A percentile compares a stretch with the other conserved stretches of the same genome.
These are phyloP conservation scores for Malurus alboscapulatus DNA, from an alignment of 2,113 vertebrate genomes.

Conservation along the genomic window DNA sequence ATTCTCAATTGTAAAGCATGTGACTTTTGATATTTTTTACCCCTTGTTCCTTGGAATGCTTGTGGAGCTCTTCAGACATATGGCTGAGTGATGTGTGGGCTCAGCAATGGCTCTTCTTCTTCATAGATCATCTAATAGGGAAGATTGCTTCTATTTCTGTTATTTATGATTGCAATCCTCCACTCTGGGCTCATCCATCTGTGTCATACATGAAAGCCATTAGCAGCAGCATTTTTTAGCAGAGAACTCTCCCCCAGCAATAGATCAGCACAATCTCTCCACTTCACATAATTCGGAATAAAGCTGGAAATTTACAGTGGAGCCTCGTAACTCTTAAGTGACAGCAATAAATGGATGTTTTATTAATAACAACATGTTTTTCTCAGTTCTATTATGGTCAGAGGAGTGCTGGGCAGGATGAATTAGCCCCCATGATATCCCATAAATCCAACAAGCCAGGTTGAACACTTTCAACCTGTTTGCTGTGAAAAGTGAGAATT, in stretches of 20 bases:
- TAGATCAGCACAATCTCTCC: neutral
- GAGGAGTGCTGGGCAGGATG: neutral
- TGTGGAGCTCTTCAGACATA: neutral
- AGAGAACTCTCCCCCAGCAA: neutral
- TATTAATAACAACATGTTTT: neutral
- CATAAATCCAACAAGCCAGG: neutral
- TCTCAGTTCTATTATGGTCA: neutral
- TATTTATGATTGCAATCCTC: neutral
- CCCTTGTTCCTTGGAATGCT: neutral
- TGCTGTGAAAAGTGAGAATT: neutral
- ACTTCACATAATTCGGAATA: neutral
- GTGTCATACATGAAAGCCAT: neutral
- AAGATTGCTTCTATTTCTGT: neutral
- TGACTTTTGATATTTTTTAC: neutral
- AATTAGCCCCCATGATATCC: neutral
- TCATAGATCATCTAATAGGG: neutral
- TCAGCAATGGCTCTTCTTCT: neutral
- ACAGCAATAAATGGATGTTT: neutral
- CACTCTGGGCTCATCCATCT: neutral
- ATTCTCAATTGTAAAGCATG: neutral
- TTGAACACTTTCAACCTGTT: neutral
- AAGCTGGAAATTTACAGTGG: neutral
- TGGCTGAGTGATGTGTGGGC: neutral
- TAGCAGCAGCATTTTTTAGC: neutral
- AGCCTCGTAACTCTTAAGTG: neutral